phyloP scores from a whole-genome alignment of 2,113 vertebrate species.

The Lepus europaeus region DNA sequence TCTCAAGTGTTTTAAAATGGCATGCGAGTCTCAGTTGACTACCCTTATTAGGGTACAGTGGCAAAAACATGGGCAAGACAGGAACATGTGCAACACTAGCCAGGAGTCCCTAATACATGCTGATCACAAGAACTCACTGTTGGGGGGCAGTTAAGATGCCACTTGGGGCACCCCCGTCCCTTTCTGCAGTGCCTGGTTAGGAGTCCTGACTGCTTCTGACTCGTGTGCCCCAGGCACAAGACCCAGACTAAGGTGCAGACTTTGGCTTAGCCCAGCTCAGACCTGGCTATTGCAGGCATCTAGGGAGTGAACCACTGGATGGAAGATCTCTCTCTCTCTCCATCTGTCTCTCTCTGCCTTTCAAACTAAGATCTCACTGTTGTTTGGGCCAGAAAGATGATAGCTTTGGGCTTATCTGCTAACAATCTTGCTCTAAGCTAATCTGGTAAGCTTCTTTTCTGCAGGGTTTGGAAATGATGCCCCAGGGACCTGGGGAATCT shows the following conservation, averaged over 20 bases:
- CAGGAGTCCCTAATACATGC: conserved; percentile 21
- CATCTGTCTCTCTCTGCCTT: too few relatives aligned
- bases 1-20: conserved; percentile 47
- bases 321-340: too few relatives aligned
- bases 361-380: neutral
- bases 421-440: conserved; percentile 35
- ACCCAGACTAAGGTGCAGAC: too few relatives aligned
- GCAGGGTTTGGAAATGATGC: neutral
- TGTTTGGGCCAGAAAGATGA: conserved; percentile 49
- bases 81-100: neutral
- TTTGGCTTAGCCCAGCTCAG: too few relatives aligned
- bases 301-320: too few relatives aligned
- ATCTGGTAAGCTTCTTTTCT: conserved; percentile 28
- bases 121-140: conserved; percentile 19
- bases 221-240: too few relatives aligned
- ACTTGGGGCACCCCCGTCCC: too few relatives aligned
- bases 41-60: neutral
- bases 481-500: conserved; percentile 8
- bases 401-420: conserved; percentile 41
- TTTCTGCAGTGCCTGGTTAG: too few relatives aligned
- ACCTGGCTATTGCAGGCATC: too few relatives aligned
- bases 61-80: conserved; percentile 13
- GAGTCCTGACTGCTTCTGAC: too few relatives aligned
- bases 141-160: neutral
- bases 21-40: conserved; percentile 4